Evolutionary conservation across 2,888 invertebrate species (phyloP).

Genomic region (Caenorhabditis doughertyi): DNA sequence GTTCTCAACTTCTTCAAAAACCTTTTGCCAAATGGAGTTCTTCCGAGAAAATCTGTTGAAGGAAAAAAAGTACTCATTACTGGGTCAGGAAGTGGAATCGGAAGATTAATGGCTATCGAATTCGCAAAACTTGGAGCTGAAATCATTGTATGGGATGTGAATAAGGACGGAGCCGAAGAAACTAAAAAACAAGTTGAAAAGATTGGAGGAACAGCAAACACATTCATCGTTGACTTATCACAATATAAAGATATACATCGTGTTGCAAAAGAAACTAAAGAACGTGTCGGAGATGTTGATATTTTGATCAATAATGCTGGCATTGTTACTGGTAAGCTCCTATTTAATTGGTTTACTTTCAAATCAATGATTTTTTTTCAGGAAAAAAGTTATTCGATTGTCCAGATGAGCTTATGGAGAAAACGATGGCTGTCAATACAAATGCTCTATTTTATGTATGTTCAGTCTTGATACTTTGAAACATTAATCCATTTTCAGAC

Average conservation of each 20-base stretch:
- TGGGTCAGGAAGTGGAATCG: constrained; percentile 92
- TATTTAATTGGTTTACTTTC: background rate
- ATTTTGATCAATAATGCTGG: constrained; percentile 95
- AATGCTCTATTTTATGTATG: constrained; percentile 93
- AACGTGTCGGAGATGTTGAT: constrained; percentile 90
- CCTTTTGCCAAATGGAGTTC: constrained; percentile 72
- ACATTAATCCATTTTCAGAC: constrained; percentile 86
- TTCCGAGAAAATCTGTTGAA: constrained; percentile 87
- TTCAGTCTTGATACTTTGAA: background rate
- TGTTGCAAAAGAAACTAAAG: constrained; percentile 72
- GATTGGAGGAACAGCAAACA: constrained; percentile 85
- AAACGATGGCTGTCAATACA: constrained; percentile 92
- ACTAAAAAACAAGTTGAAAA: constrained; percentile 88
- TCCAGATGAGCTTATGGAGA: constrained; percentile 90
- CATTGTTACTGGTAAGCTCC: constrained; percentile 86
- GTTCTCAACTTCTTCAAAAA: constrained; percentile 69
- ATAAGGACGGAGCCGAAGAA: constrained; percentile 89
- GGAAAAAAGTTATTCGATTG: constrained; percentile 90
- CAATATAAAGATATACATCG: constrained; percentile 89
- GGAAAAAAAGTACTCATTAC: constrained; percentile 91
- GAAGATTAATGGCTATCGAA: constrained; percentile 85
- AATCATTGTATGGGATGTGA: constrained; percentile 93
- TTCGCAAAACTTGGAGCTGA: constrained; percentile 85
- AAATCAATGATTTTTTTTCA: background rate
- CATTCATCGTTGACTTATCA: constrained; percentile 90